These are phyloP conservation scores for Danaus melanippus DNA, from an alignment of 1,140 invertebrate species.

Conservation along the genomic window DNA sequence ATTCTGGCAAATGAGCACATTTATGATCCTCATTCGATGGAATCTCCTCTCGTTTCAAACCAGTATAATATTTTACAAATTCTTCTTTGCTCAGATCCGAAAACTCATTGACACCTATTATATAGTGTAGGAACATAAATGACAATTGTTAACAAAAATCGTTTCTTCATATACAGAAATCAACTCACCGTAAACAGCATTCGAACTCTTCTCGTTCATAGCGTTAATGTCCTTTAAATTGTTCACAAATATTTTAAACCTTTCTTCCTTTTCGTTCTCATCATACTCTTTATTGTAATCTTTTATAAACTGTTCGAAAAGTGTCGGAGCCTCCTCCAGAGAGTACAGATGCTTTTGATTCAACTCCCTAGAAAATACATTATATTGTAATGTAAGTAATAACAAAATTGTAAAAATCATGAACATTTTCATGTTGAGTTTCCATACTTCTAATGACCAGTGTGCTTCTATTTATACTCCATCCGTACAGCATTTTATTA, in stretches of 20 bases:
- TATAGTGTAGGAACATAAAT: neutral
- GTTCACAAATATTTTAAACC: conserved; percentile 12
- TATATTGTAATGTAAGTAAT: too few species aligned
- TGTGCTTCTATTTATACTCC: too few species aligned
- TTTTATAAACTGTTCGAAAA: conserved; percentile 13
- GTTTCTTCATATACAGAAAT: too few species aligned
- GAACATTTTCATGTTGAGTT: too few species aligned
- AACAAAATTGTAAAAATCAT: too few species aligned
- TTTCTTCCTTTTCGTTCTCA: conserved; percentile 1
- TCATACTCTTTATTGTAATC: conserved; percentile 13
- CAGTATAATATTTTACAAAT: conserved; percentile 4
- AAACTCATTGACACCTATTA: conserved; percentile 17
- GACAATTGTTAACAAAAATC: neutral
- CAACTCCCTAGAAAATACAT: too few species aligned
- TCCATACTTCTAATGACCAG: too few species aligned
- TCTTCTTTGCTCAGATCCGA: conserved; percentile 15
- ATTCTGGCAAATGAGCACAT: neutral
- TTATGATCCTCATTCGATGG: too few species aligned
- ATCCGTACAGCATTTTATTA: too few species aligned
- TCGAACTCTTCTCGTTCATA: conserved; percentile 7
- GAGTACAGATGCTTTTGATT: too few species aligned
- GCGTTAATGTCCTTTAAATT: conserved; percentile 14
- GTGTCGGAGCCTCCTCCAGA: neutral
- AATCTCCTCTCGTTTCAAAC: neutral
- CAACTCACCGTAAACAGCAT: conserved; percentile 16